Base-by-base conservation (phyloP, 1,140 invertebrate genomes). In the Mycetomoellerius zeteki region DNA sequence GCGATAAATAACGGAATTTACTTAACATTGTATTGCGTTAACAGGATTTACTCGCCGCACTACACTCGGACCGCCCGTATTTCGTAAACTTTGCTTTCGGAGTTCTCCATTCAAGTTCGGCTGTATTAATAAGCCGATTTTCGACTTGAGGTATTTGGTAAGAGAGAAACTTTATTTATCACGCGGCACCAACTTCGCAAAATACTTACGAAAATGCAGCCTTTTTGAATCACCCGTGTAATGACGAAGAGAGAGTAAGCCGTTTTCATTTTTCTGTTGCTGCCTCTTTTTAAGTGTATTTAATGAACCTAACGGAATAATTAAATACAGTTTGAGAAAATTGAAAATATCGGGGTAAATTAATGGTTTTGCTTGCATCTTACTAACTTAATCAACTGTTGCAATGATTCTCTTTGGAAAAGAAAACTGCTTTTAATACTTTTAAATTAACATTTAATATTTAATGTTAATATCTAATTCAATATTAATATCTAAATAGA, bases 111-210 rank as follows among this genome's bases (percentile, higher is more conserved):
- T 84, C 54, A 62, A 24, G n/a, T 56, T 33, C n/a, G 52, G 67
- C n/a, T 75, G 37, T 73, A 73, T 84, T 84, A 84, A 84, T 84
- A 84, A 84, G 80, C 80, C 69, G 67, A 84, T 84, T 84, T 54
- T 62, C 80, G 56, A 43, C 69, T 62, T 75, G 80, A 84, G 43
- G 71, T 84, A 84, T 84, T 84, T 24, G 80, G 37, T 60, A 47
- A 60, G 80, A 60, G 69, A 73, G 80, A 75, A 84, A 84, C 54
- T 84, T 84, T 73, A 84, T 84, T 84, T 84, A 84, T 71, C 54
- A 27, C 37, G 69, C 47, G 80, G 54, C 69, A 43, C 54, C 80
- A 84, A 60, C 69, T 60, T 24, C 24, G 43, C 37, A 84, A 84
- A 84, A 75, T 75, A 84, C 67, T 84, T 84, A 67, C 37, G 69